Evolutionary conservation across 2,888 invertebrate genomes (phyloP).

Genomic region (Diarsia mendica): DNA sequence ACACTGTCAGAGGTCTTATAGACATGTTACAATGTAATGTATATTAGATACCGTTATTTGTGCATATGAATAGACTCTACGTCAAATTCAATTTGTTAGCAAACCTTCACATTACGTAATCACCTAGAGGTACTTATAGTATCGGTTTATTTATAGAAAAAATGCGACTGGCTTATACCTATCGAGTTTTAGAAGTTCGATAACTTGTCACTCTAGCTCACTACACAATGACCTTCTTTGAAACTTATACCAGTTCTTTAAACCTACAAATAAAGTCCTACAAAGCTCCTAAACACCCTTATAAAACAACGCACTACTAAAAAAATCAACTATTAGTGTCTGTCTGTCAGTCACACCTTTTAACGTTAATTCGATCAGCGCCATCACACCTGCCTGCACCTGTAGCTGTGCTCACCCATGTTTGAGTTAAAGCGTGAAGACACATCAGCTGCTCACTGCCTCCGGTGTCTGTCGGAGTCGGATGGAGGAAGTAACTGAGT

Average conservation of each 20-base stretch:
- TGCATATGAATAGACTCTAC: not conserved
- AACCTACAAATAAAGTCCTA: not conserved
- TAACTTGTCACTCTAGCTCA: not conserved
- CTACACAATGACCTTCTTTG: not conserved
- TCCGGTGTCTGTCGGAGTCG: conserved; percentile 40
- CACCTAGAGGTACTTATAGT: not conserved
- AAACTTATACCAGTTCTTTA: not conserved
- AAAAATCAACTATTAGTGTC: conserved; percentile 15
- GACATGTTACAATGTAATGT: not conserved
- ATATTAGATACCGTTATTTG: not conserved
- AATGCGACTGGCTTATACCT: not conserved
- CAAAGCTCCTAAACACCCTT: not conserved
- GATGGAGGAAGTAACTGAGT: conserved; percentile 44
- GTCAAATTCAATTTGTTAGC: not conserved
- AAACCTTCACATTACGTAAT: not conserved
- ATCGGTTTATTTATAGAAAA: not conserved
- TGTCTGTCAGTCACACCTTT: conserved; percentile 39
- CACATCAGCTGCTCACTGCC: conserved; percentile 52
- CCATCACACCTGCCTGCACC: conserved; percentile 52
- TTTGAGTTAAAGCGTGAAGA: conserved; percentile 53
- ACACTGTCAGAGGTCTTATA: not conserved
- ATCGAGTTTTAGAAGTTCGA: not conserved
- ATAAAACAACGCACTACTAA: conserved; percentile 7
- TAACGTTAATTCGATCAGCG: conserved; percentile 45
- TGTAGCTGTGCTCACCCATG: conserved; percentile 33